Base-by-base conservation (phyloP, 2,888 invertebrate species). In the Mellilla xanthometata region DNA sequence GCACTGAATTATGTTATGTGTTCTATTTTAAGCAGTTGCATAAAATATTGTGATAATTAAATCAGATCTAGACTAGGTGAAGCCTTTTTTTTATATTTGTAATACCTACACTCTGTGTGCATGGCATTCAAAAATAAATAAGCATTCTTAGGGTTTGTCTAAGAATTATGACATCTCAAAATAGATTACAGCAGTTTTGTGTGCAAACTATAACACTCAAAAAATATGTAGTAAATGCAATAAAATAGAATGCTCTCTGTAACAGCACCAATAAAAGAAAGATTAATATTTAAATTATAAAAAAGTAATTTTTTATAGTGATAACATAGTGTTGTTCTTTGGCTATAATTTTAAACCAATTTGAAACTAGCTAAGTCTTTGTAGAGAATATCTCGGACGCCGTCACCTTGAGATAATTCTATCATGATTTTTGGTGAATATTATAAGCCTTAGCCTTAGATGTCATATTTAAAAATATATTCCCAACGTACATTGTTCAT, bases 341-440 rank as follows among this genome's bases (percentile, higher is more conserved):
- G 57, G 54, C 52, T 49, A 35, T 45, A 26, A 39, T 41, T 45
- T 41, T 49, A 46, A 38, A 55, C 52, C 39, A 46, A 40, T 38
- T 45, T n/a, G 11, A 31, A 34, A 39, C 31, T 36, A 39, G 28
- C 34, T 12, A 39, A 49, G 50, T 51, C 52, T 49, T 52, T 32
- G 35, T 32, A 41, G 34, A 39, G 26, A 46, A 46, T 35, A 19
- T 5, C 15, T 19, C 15, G 3, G 15, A 19, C 15, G 28, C 30
- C 34, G 39, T 32, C 19, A 15, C 36, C 31, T 24, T 1, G 4
- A 40, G 9, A 26, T 2, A 11, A 31, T 13, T 8, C 11, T 26
- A 39, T 47, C 47, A 39, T 41, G 47, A 47, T 47, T 41, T 30
- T 0, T 15, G 22, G 24, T 12, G 30, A 35, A n/a, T n/a, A n/a